Conservation (phyloP, 1,140 invertebrate genomes). For the Aphis craccivora region DNA sequence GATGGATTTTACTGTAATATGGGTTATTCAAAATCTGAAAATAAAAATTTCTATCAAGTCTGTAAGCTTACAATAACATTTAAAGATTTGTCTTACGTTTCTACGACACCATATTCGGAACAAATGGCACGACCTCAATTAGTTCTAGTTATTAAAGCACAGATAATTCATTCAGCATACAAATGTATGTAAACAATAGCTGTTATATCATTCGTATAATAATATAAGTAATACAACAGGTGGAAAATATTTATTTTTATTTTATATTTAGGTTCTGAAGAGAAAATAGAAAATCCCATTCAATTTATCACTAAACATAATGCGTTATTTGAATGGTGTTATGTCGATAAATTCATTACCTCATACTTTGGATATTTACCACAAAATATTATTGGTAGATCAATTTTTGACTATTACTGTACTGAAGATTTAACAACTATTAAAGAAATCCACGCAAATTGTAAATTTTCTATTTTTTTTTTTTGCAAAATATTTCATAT, state of each 20-base stretch:
- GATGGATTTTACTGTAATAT: constrained; percentile 67
- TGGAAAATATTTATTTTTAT: constrained; percentile 1
- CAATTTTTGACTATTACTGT: constrained; percentile 87
- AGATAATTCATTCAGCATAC: constrained; percentile 60
- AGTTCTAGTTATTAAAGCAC: constrained; percentile 48
- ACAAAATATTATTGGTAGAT: constrained; percentile 83
- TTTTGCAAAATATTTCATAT: not conserved
- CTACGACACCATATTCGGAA: not conserved
- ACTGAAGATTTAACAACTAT: constrained; percentile 82
- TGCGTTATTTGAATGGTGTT: constrained; percentile 69
- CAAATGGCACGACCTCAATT: constrained; percentile 6
- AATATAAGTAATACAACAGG: not conserved
- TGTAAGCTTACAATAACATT: constrained; percentile 78
- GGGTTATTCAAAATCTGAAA: constrained; percentile 71
- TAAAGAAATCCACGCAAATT: constrained; percentile 83
- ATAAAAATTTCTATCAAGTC: constrained; percentile 72
- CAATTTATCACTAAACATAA: constrained; percentile 82
- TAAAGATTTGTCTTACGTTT: constrained; percentile 67
- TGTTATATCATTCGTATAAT: not conserved
- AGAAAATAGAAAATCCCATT: constrained; percentile 63
- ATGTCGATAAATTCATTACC: constrained; percentile 80
- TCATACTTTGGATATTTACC: constrained; percentile 86
- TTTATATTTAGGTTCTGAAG: constrained; percentile 36
- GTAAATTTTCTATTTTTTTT: constrained; percentile 67
- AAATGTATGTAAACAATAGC: constrained; percentile 60